A percentile compares a stretch with the other conserved stretches of the same genome.
Evolutionary conservation across 1,140 invertebrate species (phyloP).

Genomic region (Pogonognathellus flavescens): DNA sequence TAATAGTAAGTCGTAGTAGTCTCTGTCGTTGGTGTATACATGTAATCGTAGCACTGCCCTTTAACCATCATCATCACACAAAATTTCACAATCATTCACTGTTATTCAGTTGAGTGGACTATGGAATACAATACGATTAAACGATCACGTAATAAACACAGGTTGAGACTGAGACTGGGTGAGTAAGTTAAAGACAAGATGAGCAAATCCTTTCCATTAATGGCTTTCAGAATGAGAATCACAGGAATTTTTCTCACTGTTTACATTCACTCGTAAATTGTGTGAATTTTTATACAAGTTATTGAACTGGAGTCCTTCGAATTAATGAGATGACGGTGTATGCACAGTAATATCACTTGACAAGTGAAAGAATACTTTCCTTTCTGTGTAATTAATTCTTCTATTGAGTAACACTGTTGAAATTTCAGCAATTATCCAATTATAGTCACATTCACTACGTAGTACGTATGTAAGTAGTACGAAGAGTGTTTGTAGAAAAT

Average conservation of each 20-base stretch:
- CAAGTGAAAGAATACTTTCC: constrained; percentile 44
- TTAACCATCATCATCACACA: constrained; percentile 46
- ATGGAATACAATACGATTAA: constrained; percentile 12
- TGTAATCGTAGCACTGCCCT: constrained; percentile 24
- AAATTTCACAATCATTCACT: constrained; percentile 26
- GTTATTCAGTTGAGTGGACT: constrained; percentile 32
- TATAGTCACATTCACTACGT: background rate
- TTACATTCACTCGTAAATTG: background rate
- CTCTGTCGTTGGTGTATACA: background rate
- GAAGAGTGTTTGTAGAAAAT: background rate
- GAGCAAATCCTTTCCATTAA: constrained; percentile 37
- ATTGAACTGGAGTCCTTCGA: constrained; percentile 46
- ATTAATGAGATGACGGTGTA: constrained; percentile 8
- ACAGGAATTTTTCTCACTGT: constrained; percentile 42
- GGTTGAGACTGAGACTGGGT: constrained; percentile 3
- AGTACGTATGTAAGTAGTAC: background rate
- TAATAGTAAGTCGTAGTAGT: constrained; percentile 15
- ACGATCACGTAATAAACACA: constrained; percentile 42
- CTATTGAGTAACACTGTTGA: background rate
- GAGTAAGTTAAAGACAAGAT: constrained; percentile 11
- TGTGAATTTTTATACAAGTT: constrained; percentile 12
- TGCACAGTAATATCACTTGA: constrained; percentile 23
- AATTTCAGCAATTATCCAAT: background rate
- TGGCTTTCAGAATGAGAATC: background rate
- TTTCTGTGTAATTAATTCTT: constrained; percentile 16